A percentile compares a stretch with the other conserved stretches of the same genome.
These are phyloP conservation scores for Vesta saturnalis DNA, from an alignment of 2,888 invertebrate genomes.

Conservation along the genomic window DNA sequence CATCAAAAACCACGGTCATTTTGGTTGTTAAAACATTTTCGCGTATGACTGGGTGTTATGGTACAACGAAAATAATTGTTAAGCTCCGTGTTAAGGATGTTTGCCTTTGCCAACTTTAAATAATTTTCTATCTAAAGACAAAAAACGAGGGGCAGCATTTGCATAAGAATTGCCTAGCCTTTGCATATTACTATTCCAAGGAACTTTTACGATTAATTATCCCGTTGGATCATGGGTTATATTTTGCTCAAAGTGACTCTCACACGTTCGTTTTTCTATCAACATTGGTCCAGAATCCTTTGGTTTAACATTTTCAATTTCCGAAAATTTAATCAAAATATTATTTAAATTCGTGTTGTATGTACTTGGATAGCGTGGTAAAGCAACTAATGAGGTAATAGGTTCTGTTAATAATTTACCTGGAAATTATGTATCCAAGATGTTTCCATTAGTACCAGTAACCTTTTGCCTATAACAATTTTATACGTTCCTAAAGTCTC, in stretches of 20 bases:
- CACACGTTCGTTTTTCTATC: neutral
- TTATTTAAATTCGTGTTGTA: neutral
- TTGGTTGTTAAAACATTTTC: slow-evolving; percentile 33
- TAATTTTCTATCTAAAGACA: neutral
- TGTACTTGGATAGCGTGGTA: neutral
- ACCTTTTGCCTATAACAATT: neutral
- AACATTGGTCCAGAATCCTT: neutral
- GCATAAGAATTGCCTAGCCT: neutral
- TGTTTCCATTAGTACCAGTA: neutral
- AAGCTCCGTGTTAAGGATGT: neutral
- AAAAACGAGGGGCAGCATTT: neutral
- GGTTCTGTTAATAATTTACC: neutral
- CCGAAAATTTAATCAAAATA: neutral
- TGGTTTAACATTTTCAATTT: neutral
- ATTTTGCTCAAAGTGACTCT: neutral
- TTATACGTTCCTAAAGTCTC: neutral
- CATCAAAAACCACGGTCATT: slow-evolving; percentile 39
- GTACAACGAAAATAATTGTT: slow-evolving; percentile 19
- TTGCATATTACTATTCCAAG: neutral
- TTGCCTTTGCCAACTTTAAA: neutral
- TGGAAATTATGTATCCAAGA: neutral
- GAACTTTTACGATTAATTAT: neutral
- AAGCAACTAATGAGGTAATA: neutral
- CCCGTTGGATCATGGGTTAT: neutral
- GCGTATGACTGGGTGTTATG: slow-evolving; percentile 39